Conservation (phyloP, 1,140 invertebrate genomes). For the Drosophila lini region DNA sequence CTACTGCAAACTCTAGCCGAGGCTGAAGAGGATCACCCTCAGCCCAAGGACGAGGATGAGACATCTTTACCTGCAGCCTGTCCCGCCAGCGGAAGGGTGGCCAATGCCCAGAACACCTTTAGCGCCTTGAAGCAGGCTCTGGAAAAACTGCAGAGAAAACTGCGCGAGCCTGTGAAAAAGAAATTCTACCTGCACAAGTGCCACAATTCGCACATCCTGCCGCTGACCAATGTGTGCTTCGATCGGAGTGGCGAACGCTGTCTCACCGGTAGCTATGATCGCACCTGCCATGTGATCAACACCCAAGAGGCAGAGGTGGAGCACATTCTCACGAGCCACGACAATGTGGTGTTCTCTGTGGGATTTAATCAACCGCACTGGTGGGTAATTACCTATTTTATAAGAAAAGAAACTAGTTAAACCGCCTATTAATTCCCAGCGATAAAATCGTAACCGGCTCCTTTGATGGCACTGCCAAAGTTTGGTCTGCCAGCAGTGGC, state of each 20-base stretch:
- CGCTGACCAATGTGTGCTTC: conserved; percentile 91
- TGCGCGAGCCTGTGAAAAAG: conserved; percentile 86
- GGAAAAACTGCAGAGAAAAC: conserved; percentile 85
- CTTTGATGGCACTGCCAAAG: conserved; percentile 91
- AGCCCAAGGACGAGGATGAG: background rate
- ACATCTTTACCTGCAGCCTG: background rate
- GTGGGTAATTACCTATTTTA: conserved; percentile 84
- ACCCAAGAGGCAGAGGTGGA: conserved; percentile 89
- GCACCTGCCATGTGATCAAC: conserved; percentile 93
- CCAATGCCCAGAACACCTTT: conserved; percentile 58
- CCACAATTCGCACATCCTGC: conserved; percentile 90
- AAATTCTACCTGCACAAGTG: conserved; percentile 89
- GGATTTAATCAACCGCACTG: conserved; percentile 91
- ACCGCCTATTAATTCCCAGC: conserved; percentile 85
- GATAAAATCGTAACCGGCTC: conserved; percentile 91
- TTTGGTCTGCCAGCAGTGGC: conserved; percentile 88
- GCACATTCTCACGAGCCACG: conserved; percentile 89
- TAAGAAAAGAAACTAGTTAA: background rate
- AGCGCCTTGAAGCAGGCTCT: conserved; percentile 84
- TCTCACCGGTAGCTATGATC: conserved; percentile 92
- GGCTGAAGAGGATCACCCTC: conserved; percentile 16
- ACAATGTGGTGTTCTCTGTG: conserved; percentile 92
- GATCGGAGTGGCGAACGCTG: conserved; percentile 90
- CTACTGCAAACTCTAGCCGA: conserved; percentile 54
- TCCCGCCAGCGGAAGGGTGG: conserved; percentile 27